These are phyloP conservation scores for Parascotia fuliginaria DNA, from an alignment of 2,888 invertebrate species.

Conservation along the genomic window DNA sequence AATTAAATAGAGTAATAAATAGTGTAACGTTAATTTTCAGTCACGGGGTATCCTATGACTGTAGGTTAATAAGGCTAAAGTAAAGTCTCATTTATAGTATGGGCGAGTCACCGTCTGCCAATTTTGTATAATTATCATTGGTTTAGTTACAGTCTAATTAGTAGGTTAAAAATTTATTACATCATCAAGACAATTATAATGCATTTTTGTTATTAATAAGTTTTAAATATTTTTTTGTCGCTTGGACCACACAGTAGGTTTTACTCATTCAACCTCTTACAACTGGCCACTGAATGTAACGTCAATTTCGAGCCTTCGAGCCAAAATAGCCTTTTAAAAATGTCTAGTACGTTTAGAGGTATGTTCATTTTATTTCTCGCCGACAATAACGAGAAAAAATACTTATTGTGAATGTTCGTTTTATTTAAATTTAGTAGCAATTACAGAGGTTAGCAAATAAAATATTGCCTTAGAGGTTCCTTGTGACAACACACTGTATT, in stretches of 20 bases:
- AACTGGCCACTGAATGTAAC: slow-evolving; percentile 77
- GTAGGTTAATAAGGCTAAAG: no score
- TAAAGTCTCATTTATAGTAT: no score
- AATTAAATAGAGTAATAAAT: no score
- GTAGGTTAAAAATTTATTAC: no score
- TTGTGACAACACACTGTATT: not conserved
- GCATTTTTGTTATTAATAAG: not conserved
- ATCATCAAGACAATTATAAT: no score
- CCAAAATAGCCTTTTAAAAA: slow-evolving; percentile 71
- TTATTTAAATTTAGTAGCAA: not conserved
- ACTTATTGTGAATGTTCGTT: slow-evolving; percentile 7
- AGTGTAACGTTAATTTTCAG: no score
- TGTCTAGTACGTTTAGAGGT: slow-evolving; percentile 55
- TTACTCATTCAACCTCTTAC: slow-evolving; percentile 79
- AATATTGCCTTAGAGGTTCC: not conserved
- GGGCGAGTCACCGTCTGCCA: no score
- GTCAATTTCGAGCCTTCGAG: slow-evolving; percentile 71
- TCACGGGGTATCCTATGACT: no score
- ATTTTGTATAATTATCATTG: no score
- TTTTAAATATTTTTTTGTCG: slow-evolving; percentile 19
- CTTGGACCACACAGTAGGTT: slow-evolving; percentile 58
- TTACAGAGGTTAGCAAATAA: not conserved
- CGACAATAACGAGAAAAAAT: slow-evolving; percentile 14
- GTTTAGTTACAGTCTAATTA: no score
- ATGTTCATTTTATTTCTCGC: slow-evolving; percentile 49